Evolutionary conservation across 2,888 invertebrate genomes (phyloP), one percentile per base, ranked within the genome.

Genomic region (Ctena decussata): DNA sequence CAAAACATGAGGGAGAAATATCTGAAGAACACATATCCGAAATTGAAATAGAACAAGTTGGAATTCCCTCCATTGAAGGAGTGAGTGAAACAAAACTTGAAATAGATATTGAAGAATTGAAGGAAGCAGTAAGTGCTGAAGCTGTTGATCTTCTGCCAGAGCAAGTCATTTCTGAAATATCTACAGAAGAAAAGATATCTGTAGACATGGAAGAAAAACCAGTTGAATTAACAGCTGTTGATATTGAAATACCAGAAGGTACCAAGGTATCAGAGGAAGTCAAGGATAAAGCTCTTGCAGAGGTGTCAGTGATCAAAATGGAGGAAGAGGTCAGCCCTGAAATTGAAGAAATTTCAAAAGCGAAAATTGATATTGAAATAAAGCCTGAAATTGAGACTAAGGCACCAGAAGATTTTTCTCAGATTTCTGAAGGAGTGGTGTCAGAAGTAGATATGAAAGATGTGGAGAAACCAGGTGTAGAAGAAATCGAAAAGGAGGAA

Each of bases 1-100:
- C 46, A 49, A 37, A 60, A 69, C 18, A 35, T 49, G 71, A 81
- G 41, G 76, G 18, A 32, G 70, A 65, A 27, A 95, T 95, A 0
- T 96, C 96, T 93, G 91, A 96, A 15, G 95, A 94, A 27, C 87
- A 95, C 18, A 95, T 95, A 53, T 96, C 96, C 87, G 95, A 82
- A 90, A 89, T 80, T 82, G 75, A 80, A 83, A n/a, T 77, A 21
- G 24, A 49, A 49, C 49, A 49, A 21, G 21, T 21, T 49, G 49
- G 12, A 18, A 21, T 18, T 49, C 11, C 11, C 11, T 11, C 21
- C 21, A 21, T 49, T 21, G 21, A 21, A 21, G 49, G 21, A 49
- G 49, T 49, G 3, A 49, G 11, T 15, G 11, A 35, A 57, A 41
- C 41, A 57, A 27, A 53, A 60, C 57, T 37, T 30, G 78, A 71